Percentiles rank a stretch among this genome's conserved stretches.
Conservation (phyloP, 2,113 vertebrate genomes). For the Pluvianellus socialis region DNA sequence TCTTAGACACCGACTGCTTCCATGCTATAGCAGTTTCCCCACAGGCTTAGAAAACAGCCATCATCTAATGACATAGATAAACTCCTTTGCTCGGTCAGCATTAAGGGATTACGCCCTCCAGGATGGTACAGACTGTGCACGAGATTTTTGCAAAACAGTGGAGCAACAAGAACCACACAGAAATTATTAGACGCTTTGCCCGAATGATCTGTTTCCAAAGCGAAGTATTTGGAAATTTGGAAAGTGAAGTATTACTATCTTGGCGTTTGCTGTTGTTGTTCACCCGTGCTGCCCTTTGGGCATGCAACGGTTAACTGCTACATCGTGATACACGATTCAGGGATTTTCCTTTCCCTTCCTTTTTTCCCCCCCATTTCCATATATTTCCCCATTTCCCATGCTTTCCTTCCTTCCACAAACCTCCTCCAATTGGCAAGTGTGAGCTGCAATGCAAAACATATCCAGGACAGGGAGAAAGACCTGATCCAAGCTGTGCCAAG, state of each 20-base stretch:
- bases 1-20: background rate
- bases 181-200: background rate
- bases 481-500: background rate
- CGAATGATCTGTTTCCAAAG: rapidly evolving
- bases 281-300: background rate
- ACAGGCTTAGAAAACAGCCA: constrained; percentile 1
- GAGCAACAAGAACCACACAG: background rate
- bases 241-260: background rate
- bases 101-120: constrained; percentile 28
- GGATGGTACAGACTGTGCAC: background rate
- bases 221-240: too few relatives aligned
- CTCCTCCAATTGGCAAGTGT: background rate
- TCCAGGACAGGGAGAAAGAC: background rate
- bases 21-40: background rate
- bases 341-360: background rate
- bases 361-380: rapidly evolving
- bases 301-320: background rate
- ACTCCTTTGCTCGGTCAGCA: background rate
- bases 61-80: constrained; percentile 32
- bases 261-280: background rate
- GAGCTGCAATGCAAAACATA: background rate
- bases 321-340: rapidly evolving
- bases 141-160: background rate
- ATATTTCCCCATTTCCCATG: background rate
- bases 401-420: background rate